phyloP scores from a whole-genome alignment of 2,888 invertebrate species.

The Apotomis capreana region DNA sequence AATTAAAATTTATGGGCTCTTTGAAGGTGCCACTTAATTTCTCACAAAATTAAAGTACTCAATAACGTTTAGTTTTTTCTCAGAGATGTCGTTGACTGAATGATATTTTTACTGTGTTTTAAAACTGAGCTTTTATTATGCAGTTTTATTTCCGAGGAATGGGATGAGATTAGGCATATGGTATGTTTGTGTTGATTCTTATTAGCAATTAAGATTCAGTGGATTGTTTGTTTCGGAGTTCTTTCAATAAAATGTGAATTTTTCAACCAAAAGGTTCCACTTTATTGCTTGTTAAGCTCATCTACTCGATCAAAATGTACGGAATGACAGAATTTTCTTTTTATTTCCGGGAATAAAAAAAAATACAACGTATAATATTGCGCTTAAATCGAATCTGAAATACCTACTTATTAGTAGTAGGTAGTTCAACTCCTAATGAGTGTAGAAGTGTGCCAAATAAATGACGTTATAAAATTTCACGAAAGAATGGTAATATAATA shows the following conservation, averaged over 20 bases:
- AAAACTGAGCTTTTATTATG: slow-evolving; percentile 21
- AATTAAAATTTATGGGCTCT: slow-evolving; percentile 43
- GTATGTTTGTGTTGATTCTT: slow-evolving; percentile 1
- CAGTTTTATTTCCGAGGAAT: slow-evolving; percentile 24
- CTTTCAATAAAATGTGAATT: neutral
- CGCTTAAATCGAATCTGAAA: too few relatives aligned
- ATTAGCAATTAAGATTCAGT: slow-evolving; percentile 1
- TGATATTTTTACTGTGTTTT: slow-evolving; percentile 25
- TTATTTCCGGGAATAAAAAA: too few relatives aligned
- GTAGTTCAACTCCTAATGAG: too few relatives aligned
- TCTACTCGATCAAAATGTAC: too few relatives aligned
- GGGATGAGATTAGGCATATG: slow-evolving; percentile 14
- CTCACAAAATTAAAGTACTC: slow-evolving; percentile 38
- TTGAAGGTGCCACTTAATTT: slow-evolving; percentile 42
- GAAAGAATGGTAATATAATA: too few relatives aligned
- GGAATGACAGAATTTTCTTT: too few relatives aligned
- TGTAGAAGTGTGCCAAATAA: too few relatives aligned
- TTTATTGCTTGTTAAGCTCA: too few relatives aligned
- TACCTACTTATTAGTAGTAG: too few relatives aligned
- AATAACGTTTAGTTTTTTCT: slow-evolving; percentile 38
- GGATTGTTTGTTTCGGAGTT: neutral
- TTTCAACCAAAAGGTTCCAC: too few relatives aligned
- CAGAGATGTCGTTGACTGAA: slow-evolving; percentile 5
- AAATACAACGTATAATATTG: too few relatives aligned
- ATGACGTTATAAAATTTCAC: too few relatives aligned